Base-by-base conservation (phyloP, 2,888 invertebrate species). In the Glaucopsyche alexis region DNA sequence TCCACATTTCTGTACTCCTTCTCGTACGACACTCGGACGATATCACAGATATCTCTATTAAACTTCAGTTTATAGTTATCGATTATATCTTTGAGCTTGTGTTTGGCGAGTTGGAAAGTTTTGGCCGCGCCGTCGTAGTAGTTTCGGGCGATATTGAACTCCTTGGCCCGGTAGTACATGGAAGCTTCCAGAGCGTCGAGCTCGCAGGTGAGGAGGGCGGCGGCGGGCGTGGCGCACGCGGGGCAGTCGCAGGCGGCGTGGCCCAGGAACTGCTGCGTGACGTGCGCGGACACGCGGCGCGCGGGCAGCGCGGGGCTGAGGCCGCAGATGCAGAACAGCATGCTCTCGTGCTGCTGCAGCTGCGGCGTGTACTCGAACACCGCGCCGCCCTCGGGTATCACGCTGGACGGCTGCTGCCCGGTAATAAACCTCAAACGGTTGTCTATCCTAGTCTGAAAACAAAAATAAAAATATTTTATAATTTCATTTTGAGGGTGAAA, bases 401-500 rank as follows among this genome's bases (percentile, higher is more conserved):
- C 75, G 74, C 80, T 83, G 0, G 82, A 77, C 0, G 83, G 76
- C 13, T 84, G 84, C 0, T 89, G 75, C 0, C 90, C 90, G 1
- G 90, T 75, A 5, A 87, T 84, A 77, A 85, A 81, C 74, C 91
- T 90, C 0, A 92, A 79, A 0, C 84, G 84, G 70, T 86, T 85
- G 77, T 90, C 88, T 71, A 91, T 88, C 75, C 83, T 87, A 0
- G 83, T 79, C 91, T 91, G 83, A 73, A 77, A 73, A 49, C 29
- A 45, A 50, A 16, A 11, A 11, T 19, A 55, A 4, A 6, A 19
- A 8, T 0, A 29, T 29, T 29, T 29, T 29, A 4, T 29, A 3
- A 29, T 29, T 3, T 29, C 1, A 29, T 42, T 42, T 42, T 42
- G 6, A 42, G 42, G 4, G 0, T 42, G 42, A 7, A 42, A 42